Conservation (phyloP, 2,888 invertebrate species). For the Caenorhabditis virilis region DNA sequence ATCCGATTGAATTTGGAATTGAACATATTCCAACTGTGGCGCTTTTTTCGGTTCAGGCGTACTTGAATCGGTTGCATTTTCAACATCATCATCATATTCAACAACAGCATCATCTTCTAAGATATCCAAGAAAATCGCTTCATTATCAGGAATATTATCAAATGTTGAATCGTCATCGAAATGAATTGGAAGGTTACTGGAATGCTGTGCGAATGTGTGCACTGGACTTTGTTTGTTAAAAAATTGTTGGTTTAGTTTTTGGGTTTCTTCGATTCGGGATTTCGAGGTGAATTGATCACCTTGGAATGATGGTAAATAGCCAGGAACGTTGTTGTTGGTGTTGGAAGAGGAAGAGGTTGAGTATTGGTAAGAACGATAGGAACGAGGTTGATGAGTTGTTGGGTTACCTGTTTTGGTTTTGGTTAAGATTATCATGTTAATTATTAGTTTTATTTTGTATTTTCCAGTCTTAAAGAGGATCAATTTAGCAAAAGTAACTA, state of each 20-base stretch:
- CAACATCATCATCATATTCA: background rate
- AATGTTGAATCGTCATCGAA: slow-evolving; percentile 12
- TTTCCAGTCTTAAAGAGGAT: too few relatives aligned
- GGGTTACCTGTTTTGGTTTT: background rate
- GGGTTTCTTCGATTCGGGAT: slow-evolving; percentile 21
- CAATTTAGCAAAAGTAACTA: too few relatives aligned
- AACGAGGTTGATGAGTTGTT: slow-evolving; percentile 8
- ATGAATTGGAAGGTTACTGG: slow-evolving; percentile 14
- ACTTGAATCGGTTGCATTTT: background rate
- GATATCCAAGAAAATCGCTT: slow-evolving; percentile 17
- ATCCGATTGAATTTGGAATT: slow-evolving; percentile 19
- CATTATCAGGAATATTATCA: slow-evolving; percentile 2
- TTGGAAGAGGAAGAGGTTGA: background rate
- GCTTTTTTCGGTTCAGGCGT: slow-evolving; percentile 9
- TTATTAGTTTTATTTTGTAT: too few relatives aligned
- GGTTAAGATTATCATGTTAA: too few relatives aligned
- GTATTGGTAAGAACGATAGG: slow-evolving; percentile 1
- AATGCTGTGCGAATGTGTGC: background rate
- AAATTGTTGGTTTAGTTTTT: slow-evolving; percentile 35
- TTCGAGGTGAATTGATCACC: slow-evolving; percentile 25
- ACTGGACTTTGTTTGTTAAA: slow-evolving; percentile 3
- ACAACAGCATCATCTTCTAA: slow-evolving; percentile 8
- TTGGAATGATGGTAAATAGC: slow-evolving; percentile 34
- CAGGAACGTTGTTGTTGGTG: slow-evolving; percentile 14
- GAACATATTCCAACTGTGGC: slow-evolving; percentile 19